phyloP scores from a whole-genome alignment of 2,797 vertebrate species.

The Nyctibius grandis region DNA sequence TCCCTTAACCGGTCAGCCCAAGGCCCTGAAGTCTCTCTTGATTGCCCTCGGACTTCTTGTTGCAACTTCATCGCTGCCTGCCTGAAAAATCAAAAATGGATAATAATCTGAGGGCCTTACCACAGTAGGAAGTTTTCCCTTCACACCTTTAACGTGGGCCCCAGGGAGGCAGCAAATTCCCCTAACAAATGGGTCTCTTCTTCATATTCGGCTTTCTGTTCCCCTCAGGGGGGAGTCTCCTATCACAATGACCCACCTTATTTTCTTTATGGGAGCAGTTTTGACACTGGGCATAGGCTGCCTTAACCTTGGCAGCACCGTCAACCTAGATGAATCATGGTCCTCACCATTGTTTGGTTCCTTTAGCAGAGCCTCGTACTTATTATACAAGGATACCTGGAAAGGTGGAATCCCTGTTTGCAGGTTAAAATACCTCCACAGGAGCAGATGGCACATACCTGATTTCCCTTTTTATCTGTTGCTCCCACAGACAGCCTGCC shows the following conservation, averaged over 20 bases:
- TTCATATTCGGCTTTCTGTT: neutral
- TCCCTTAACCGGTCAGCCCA: neutral
- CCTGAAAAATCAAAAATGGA: neutral
- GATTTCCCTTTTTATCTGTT: neutral
- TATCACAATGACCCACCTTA: too few species aligned
- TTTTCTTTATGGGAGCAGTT: neutral
- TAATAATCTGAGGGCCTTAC: neutral
- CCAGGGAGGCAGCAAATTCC: neutral
- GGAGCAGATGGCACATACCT: neutral
- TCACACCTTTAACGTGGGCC: neutral
- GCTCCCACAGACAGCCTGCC: neutral
- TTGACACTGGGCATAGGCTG: fast-evolving
- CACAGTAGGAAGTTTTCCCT: neutral
- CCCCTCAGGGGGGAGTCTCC: neutral
- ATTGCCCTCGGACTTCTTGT: neutral
- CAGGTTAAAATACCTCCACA: neutral
- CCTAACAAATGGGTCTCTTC: too few species aligned
- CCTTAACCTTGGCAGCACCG: neutral
- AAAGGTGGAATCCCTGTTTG: neutral
- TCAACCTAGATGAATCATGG: neutral
- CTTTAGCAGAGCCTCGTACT: neutral
- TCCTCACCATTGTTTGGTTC: neutral
- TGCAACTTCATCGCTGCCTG: neutral
- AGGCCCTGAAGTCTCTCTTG: neutral
- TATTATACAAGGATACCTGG: neutral